Evolutionary conservation across 2,888 invertebrate species (phyloP).

Genomic region (Allacma fusca): DNA sequence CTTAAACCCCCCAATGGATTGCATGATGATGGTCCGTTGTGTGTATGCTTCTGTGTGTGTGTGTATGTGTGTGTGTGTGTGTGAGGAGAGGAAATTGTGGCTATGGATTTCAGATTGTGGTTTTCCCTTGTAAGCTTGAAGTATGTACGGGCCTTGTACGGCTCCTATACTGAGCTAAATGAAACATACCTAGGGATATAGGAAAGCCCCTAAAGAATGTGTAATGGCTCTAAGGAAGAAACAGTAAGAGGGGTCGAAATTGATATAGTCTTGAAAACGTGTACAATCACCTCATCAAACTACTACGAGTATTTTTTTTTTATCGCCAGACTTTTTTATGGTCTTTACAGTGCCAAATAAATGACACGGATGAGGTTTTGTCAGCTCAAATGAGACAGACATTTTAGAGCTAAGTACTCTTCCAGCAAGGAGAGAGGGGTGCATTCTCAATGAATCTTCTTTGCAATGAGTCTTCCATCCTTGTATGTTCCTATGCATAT

Average conservation of each 20-base stretch:
- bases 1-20: constrained; percentile 11
- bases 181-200: too few relatives aligned
- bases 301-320: neutral
- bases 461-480: constrained; percentile 17
- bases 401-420: constrained; percentile 38
- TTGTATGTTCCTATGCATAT: neutral
- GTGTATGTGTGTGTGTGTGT: neutral
- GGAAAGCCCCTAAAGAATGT: too few relatives aligned
- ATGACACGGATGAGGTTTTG: constrained; percentile 42
- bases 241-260: constrained; percentile 30
- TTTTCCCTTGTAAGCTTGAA: neutral
- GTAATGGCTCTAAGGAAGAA: neutral
- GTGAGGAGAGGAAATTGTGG: neutral
- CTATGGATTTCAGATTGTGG: constrained; percentile 12
- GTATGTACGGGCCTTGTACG: too few relatives aligned
- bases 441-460: constrained; percentile 40
- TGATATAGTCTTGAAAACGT: constrained; percentile 35
- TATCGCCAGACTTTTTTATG: constrained; percentile 28
- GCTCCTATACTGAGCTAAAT: too few relatives aligned
- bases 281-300: constrained; percentile 39
- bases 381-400: constrained; percentile 44
- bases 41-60: neutral
- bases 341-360: constrained; percentile 33
- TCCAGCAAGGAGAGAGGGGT: constrained; percentile 18
- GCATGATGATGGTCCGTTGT: constrained; percentile 3